These are phyloP conservation scores for Aratinga solstitialis DNA, from an alignment of 2,797 vertebrate species.

Conservation along the genomic window DNA sequence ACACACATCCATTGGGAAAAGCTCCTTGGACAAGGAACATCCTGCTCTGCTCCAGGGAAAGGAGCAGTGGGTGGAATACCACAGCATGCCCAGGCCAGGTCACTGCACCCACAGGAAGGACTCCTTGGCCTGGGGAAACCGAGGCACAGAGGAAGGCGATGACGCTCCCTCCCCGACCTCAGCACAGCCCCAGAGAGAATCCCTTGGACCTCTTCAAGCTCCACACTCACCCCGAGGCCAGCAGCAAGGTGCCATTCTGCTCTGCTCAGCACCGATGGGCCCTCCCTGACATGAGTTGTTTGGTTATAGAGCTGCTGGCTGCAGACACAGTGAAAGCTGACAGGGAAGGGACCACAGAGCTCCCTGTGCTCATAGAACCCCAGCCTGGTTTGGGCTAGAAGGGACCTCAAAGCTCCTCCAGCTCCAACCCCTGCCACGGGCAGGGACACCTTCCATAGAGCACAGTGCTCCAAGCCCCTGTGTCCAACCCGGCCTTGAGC, in stretches of 20 bases:
- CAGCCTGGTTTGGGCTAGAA: not conserved
- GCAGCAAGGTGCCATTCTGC: not conserved
- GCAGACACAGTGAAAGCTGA: not conserved
- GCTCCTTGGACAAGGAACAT: not conserved
- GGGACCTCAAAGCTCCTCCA: too few relatives aligned
- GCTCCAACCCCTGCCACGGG: too few relatives aligned
- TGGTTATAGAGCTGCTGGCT: not conserved
- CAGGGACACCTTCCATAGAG: too few relatives aligned
- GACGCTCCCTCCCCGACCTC: not conserved
- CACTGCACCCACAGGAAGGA: accelerated
- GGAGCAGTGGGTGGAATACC: not conserved
- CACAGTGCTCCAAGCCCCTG: too few relatives aligned
- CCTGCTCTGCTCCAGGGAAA: not conserved
- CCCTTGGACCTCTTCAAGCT: not conserved
- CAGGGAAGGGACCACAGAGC: not conserved
- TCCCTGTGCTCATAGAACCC: too few relatives aligned
- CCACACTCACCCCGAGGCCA: accelerated
- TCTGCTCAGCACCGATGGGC: not conserved
- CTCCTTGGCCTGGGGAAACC: not conserved
- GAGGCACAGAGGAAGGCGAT: not conserved
- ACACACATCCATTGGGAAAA: accelerated
- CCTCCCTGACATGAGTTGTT: not conserved
- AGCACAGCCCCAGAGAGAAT: not conserved
- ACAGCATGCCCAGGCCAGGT: accelerated
- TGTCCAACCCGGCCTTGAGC: too few relatives aligned